Base-by-base conservation (phyloP, 2,113 vertebrate genomes). In the Ellobius talpinus region DNA sequence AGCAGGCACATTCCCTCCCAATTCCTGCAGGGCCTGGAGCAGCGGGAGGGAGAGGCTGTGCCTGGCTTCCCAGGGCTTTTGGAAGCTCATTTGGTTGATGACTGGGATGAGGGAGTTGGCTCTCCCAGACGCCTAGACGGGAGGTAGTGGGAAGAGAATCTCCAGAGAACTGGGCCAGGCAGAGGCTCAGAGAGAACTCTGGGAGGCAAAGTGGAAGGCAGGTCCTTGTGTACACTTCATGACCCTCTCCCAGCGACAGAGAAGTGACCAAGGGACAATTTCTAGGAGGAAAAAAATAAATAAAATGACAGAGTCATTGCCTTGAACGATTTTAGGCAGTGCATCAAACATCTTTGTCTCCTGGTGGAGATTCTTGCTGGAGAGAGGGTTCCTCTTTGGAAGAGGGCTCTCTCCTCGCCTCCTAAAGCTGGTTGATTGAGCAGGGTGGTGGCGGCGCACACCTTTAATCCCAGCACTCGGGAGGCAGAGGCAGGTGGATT, bases 1-100 rank as follows among this genome's bases (percentile, higher is more conserved):
- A 96, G 96, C 88, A 97, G 94, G 65, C 94, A 16, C 89, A 66
- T 76, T 95, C 86, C 52, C 96, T 93, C 55, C 82, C 9, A 8
- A 36, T 92, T 94, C 93, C 97, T 93, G 50, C 96, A 73, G 87
- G 82, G 88, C 91, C 90, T 47, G 31, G 42, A 94, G 82, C 81
- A 0, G 0, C 58, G 61, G 90, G 86, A 68, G 23, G 2, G 31
- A 74, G 89, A 76, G 88, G 39, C 73, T 0, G 5, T 0, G 81
- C 72, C 70, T 89, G 79, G 58, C 92, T 76, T 74, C 78, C 61
- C 33, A 0, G 23, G 79, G 84, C 12, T 42, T 88, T 91, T 87
- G 78, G 95, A 95, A 90, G 68, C 78, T 91, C n/a, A 14, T 66
- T 85, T 72, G 88, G 68, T 76, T 61, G 92, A 77, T 92, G 85